Evolutionary conservation across 1,140 invertebrate species (phyloP), one percentile per base, ranked within the genome.

Genomic region (Trypoxylus dichotomus): DNA sequence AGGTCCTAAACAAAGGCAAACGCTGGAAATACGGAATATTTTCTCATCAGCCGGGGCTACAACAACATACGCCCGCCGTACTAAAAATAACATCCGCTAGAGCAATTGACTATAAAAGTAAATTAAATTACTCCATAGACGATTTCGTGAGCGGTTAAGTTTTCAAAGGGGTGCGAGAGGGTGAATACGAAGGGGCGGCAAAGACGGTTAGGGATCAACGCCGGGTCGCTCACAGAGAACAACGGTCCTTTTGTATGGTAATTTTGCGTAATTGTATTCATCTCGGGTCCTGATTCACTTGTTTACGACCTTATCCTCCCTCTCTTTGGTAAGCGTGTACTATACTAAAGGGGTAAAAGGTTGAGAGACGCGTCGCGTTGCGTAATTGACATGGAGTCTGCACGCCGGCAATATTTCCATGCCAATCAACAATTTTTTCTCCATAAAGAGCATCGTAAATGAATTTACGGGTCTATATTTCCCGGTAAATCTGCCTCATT

Each of bases 31-130:
- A 19, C 47, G 15, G 47, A 54, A 54, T 54, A 54, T 54, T 54
- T 54, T 54, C 47, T 54, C 47, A 54, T 54, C 47, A 54, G 47
- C 47, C 47, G 47, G 47, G 15, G 19, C 47, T 54, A n/a, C 15
- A 54, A 54, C 47, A 54, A 54, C 47, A 54, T 54, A 54, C 47
- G 47, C 47, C 19, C 47, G 47, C 19, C 47, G 47, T 54, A 54
- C 47, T 54, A 54, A 54, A 54, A 54, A 54, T 54, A 54, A 54
- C 47, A 54, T 54, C 47, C 47, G 47, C 47, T 54, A 54, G 47
- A 54, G 47, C 47, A 54, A 54, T 54, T 54, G 47, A 54, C 47
- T 54, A 54, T 54, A 54, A 54, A 54, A 54, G 47, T 54, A 54
- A 54, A 54, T 54, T 54, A 54, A 54, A 54, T 54, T 54, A 54